These are phyloP conservation scores for Helobdella robusta DNA, from an alignment of 2,888 invertebrate species.

Conservation along the genomic window DNA sequence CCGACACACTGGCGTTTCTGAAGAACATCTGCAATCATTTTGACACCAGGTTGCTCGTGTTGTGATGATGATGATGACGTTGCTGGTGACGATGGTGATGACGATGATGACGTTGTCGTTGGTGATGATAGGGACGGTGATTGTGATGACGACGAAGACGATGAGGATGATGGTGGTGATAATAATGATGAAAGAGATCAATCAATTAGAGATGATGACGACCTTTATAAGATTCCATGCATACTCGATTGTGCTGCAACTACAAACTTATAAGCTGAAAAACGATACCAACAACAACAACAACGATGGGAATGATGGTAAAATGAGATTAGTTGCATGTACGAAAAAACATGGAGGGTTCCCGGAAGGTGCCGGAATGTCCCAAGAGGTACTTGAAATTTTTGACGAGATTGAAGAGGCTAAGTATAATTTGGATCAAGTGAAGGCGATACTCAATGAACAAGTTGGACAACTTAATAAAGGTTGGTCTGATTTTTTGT, in stretches of 20 bases:
- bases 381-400: slow-evolving; percentile 47
- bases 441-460: slow-evolving; percentile 40
- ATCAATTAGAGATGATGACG: not conserved
- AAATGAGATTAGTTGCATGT: slow-evolving; percentile 43
- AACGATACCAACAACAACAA: too few species aligned
- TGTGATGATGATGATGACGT: too few species aligned
- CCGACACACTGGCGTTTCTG: too few species aligned
- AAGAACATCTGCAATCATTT: too few species aligned
- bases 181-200: too few species aligned
- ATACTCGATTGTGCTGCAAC: slow-evolving; percentile 47
- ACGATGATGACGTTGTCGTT: too few species aligned
- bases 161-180: too few species aligned
- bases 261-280: slow-evolving; percentile 46
- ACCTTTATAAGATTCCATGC: slow-evolving; percentile 45
- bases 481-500: slow-evolving; percentile 11
- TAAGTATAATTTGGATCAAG: slow-evolving; percentile 40
- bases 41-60: too few species aligned
- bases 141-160: too few species aligned
- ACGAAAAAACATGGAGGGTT: slow-evolving; percentile 46
- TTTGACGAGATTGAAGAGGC: slow-evolving; percentile 50
- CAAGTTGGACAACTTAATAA: slow-evolving; percentile 34
- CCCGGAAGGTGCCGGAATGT: slow-evolving; percentile 46
- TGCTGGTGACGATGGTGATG: too few species aligned
- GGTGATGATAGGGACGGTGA: too few species aligned
- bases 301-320: slow-evolving; percentile 35